Evolutionary conservation across 2,888 invertebrate genomes (phyloP).

Genomic region (Megamerina dolium): DNA sequence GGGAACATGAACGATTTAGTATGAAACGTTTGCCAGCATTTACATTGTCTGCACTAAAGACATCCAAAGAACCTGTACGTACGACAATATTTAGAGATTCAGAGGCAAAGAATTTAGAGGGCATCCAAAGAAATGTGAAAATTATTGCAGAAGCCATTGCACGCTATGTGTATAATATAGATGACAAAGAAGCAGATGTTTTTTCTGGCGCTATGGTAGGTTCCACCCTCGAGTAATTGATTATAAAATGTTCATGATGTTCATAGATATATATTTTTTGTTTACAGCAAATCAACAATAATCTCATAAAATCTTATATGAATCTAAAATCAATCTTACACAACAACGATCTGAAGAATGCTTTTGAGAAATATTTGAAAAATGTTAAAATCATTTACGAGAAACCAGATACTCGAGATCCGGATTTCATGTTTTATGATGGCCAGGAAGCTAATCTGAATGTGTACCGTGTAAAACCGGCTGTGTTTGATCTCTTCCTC

Average conservation of each 20-base stretch:
- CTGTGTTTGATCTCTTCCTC: constrained; percentile 92
- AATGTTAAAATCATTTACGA: constrained; percentile 67
- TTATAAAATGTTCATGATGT: neutral
- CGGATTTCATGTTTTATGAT: constrained; percentile 88
- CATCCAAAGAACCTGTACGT: constrained; percentile 40
- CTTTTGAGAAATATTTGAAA: constrained; percentile 68
- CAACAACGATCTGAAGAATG: constrained; percentile 65
- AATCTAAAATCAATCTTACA: constrained; percentile 63
- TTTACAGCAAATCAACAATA: constrained; percentile 65
- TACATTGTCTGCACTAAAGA: constrained; percentile 73
- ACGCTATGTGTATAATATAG: constrained; percentile 69
- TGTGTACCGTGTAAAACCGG: constrained; percentile 95
- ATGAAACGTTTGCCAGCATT: constrained; percentile 87
- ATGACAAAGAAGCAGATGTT: constrained; percentile 53
- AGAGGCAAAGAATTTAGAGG: constrained; percentile 28
- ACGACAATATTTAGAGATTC: constrained; percentile 43
- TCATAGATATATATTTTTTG: constrained; percentile 5
- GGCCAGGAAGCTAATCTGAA: constrained; percentile 71
- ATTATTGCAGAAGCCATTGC: constrained; percentile 79
- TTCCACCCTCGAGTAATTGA: constrained; percentile 10
- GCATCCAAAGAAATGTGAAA: constrained; percentile 57
- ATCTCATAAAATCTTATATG: constrained; percentile 69
- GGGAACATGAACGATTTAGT: constrained; percentile 97
- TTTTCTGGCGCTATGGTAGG: constrained; percentile 72
- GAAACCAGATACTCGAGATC: constrained; percentile 78